These are phyloP conservation scores for Calyptommatus sinebrachiatus DNA, from an alignment of 2,113 vertebrate species.

Conservation along the genomic window DNA sequence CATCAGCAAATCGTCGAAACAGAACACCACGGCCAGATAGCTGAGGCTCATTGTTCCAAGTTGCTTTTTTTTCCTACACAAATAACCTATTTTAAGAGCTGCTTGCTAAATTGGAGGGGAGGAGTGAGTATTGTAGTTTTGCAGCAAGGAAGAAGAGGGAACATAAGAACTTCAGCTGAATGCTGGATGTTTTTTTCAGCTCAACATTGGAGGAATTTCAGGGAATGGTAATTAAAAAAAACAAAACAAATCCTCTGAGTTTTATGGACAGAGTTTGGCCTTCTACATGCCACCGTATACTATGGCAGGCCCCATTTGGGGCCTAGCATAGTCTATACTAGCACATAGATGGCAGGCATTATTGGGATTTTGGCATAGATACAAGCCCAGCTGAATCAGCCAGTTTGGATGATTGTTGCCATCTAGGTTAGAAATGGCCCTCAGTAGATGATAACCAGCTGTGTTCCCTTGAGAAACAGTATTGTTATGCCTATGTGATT, in stretches of 20 bases:
- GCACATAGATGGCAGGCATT: too few relatives aligned
- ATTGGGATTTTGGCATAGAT: too few relatives aligned
- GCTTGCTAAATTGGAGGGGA: neutral
- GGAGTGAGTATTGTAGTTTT: conserved; percentile 20
- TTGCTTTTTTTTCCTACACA: conserved; percentile 20
- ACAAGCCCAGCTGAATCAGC: too few relatives aligned
- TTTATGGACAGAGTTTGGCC: too few relatives aligned
- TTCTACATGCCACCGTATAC: too few relatives aligned
- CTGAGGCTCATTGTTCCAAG: conserved; percentile 1
- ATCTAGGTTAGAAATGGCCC: too few relatives aligned
- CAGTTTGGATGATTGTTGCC: too few relatives aligned
- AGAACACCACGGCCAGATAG: neutral
- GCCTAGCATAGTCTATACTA: too few relatives aligned
- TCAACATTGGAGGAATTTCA: conserved; percentile 58
- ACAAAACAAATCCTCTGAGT: conserved; percentile 40
- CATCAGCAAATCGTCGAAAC: conserved; percentile 1
- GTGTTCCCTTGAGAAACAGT: too few relatives aligned
- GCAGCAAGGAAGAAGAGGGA: conserved; percentile 26
- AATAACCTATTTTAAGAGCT: conserved; percentile 46
- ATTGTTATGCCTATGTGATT: too few relatives aligned
- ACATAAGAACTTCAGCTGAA: conserved; percentile 38
- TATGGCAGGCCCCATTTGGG: too few relatives aligned
- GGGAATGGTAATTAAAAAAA: conserved; percentile 56
- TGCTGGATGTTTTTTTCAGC: conserved; percentile 54
- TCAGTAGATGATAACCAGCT: too few relatives aligned